Evolutionary conservation across 2,888 invertebrate species (phyloP), one percentile per base, ranked within the genome.

Genomic region (Clostera curtula): DNA sequence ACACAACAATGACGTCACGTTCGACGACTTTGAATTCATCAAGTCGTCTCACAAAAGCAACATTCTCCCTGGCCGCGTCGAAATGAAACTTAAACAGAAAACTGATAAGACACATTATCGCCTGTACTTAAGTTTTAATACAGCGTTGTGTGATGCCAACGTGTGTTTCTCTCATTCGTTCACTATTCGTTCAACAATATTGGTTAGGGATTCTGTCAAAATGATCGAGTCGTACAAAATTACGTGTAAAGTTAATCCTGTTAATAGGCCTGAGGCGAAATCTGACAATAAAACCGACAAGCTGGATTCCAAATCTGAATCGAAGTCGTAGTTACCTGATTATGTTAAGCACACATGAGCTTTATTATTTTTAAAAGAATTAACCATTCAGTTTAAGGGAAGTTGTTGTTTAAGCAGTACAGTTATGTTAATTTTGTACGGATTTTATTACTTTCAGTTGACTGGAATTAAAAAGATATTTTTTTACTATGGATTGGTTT

Each of bases 221-320:
- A 66, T 74, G 69, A 56, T 79, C 0, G 83, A 83, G 28, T 83
- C 82, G 0, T 82, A 82, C 43, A 83, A 79, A 31, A 83, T 83
- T 8, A 83, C 82, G 3, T 83, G 82, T 36, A 80, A 75, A 49
- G 77, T 83, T n/a, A 83, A 83, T 24, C 82, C 83, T 0, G 63
- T 75, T 0, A 77, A 73, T 25, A 56, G 60, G 29, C 25, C 37
- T 4, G 43, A 45, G 2, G 19, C 13, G n/a, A 40, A 36, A 12
- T 11, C 24, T 7, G 27, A 35, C 8, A 39, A 39, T 7, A n/a
- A n/a, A n/a, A n/a, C n/a, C n/a, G n/a, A n/a, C n/a, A n/a, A n/a
- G n/a, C 9, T 3, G 10, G 3, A 31, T 27, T 22, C 25, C 25
- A 29, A 27, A 22, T 27, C 34, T 23, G 32, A 23, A 14, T 13